Evolutionary conservation across 2,888 invertebrate species (phyloP), one percentile per base, ranked within the genome.

Genomic region (Pachliopta kotzebuea): DNA sequence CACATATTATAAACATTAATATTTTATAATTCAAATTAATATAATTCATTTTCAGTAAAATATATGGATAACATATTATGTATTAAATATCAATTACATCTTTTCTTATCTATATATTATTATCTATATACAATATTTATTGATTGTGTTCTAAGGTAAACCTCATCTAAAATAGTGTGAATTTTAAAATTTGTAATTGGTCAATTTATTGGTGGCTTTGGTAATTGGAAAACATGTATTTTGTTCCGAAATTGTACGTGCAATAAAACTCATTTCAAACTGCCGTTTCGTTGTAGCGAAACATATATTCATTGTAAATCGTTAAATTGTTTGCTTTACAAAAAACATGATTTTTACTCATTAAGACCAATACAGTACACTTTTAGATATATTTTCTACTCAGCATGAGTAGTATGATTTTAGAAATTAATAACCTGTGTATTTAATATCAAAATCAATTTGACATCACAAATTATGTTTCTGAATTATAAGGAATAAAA

Each of bases 151-250:
- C 9, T 2, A 4, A 42, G 18, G 3, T 42, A 42, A 42, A 42
- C 18, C n/a, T 45, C 6, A 45, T 6, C 9, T 4, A 45, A 45
- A 45, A n/a, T 45, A 11, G 17, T 6, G 45, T 45, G 11, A n/a
- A n/a, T 45, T 45, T 45, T 4, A 45, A 45, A 3, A 45, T 45
- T 4, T 45, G n/a, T n/a, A 45, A 45, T 45, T 45, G 45, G n/a
- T 45, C n/a, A 45, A 45, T 45, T n/a, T 45, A n/a, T n/a, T n/a
- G n/a, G 45, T 45, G n/a, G n/a, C 45, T 45, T 45, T n/a, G n/a
- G 45, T 45, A 45, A 45, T 45, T 45, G 45, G 45, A 45, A 45
- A n/a, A 24, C n/a, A 42, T 24, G 37, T 37, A 14, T 11, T 37
- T 37, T 37, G 37, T 37, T 37, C 14, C 37, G 14, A 14, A 37